Percentiles rank a stretch among this genome's conserved stretches.
phyloP scores from a whole-genome alignment of 37 sponge, comb jelly and placozoan species.

The Beroe ovata region DNA sequence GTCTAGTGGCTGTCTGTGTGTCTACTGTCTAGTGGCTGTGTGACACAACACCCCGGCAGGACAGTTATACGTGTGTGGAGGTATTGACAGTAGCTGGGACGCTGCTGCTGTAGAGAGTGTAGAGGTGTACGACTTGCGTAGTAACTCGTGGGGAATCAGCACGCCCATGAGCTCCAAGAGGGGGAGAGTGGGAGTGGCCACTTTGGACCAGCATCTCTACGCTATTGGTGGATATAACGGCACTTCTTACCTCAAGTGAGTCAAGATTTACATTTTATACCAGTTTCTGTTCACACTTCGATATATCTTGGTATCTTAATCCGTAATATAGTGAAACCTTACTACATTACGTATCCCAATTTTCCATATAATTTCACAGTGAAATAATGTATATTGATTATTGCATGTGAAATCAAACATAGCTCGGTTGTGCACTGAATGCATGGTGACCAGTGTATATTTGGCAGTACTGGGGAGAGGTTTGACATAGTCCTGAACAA shows the following conservation, averaged over 20 bases:
- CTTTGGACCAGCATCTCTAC: conserved; percentile 48
- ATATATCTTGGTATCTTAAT: no score
- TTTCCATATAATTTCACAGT: no score
- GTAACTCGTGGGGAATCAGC: conserved; percentile 47
- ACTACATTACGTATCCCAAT: no score
- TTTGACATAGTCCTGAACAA: conserved; percentile 18
- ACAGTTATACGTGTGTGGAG: conserved; percentile 67
- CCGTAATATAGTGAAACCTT: no score
- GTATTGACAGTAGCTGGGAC: conserved; percentile 68
- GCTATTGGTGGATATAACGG: conserved; percentile 65
- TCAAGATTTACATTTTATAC: no score
- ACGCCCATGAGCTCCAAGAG: conserved; percentile 46
- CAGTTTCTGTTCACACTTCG: no score
- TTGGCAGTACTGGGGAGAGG: conserved; percentile 43
- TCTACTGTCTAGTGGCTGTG: no score
- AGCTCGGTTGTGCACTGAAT: no score
- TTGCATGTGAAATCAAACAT: no score
- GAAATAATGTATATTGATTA: no score
- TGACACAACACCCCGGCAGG: neutral
- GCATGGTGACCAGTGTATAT: no score
- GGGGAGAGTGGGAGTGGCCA: conserved; percentile 55
- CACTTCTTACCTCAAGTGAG: conserved; percentile 57
- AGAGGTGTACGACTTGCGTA: conserved; percentile 45
- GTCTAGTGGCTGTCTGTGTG: no score
- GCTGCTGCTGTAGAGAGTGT: conserved; percentile 66